A percentile compares a stretch with the other conserved stretches of the same genome.
Conservation (phyloP, 2,113 vertebrate genomes). For the Aramus guarauna region DNA sequence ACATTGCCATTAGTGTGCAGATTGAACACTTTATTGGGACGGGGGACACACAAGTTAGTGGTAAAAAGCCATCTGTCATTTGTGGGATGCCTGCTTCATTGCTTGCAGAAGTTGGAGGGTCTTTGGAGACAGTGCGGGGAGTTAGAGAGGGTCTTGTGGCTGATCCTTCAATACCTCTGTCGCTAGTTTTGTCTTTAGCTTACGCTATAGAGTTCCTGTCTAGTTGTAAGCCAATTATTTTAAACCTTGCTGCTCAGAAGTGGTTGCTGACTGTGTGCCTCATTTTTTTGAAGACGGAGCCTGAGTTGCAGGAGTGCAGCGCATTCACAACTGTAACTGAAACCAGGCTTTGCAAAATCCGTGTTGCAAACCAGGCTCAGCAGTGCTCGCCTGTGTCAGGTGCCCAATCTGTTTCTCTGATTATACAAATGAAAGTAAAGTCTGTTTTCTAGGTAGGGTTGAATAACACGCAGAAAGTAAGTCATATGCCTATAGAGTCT, state of each 20-base stretch:
- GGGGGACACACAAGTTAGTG: background rate
- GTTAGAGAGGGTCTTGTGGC: background rate
- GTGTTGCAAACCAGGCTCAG: background rate
- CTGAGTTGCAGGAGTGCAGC: background rate
- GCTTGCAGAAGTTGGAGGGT: background rate
- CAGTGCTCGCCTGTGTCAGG: background rate
- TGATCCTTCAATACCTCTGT: background rate
- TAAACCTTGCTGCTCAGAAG: background rate
- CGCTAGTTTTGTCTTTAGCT: background rate
- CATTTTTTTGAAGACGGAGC: accelerated
- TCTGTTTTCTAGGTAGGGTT: background rate
- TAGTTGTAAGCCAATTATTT: background rate
- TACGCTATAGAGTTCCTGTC: background rate
- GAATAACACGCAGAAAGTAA: background rate
- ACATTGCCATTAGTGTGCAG: background rate
- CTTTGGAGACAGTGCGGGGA: background rate
- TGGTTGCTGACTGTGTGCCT: background rate
- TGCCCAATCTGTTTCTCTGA: background rate
- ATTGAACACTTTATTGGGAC: accelerated
- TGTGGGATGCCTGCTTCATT: background rate
- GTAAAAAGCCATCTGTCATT: accelerated
- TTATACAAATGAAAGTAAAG: background rate
- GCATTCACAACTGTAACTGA: background rate
- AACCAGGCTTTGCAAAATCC: background rate
- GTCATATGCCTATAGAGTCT: background rate